phyloP scores from a whole-genome alignment of 2,113 vertebrate genomes.

The Progne subis region DNA sequence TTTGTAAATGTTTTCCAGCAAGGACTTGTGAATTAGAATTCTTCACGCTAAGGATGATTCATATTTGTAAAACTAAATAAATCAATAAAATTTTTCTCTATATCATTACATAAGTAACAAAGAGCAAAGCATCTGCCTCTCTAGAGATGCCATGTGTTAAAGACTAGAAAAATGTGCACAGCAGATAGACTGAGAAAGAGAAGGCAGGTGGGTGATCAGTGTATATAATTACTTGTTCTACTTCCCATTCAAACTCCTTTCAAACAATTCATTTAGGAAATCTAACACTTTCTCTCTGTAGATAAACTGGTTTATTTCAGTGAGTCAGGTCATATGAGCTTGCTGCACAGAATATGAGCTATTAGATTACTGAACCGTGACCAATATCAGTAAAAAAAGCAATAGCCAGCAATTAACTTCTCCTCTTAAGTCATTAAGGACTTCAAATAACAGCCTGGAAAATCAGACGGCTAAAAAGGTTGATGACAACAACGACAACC shows the following conservation, averaged over 20 bases:
- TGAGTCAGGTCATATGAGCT: neutral
- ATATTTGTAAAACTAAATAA: neutral
- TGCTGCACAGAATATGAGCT: neutral
- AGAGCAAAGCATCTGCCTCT: neutral
- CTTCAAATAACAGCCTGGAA: neutral
- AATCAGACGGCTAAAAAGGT: neutral
- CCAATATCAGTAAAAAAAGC: neutral
- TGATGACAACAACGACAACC: neutral
- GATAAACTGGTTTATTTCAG: neutral
- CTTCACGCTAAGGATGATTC: neutral
- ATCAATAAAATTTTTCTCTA: neutral
- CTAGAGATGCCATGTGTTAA: neutral
- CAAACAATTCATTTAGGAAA: neutral
- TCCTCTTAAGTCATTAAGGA: neutral
- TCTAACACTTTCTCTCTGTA: neutral
- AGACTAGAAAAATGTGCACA: neutral
- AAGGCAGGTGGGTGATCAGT: neutral
- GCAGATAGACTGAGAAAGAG: neutral
- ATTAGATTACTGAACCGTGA: neutral
- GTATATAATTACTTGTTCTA: neutral
- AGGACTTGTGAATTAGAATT: neutral
- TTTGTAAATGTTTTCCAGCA: neutral
- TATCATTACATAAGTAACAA: neutral
- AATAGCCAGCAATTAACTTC: neutral
- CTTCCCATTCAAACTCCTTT: neutral